phyloP scores from a whole-genome alignment of 30 jellyfish, hydroid and myxozoan genomes.

The Rhopilema esculentum region DNA sequence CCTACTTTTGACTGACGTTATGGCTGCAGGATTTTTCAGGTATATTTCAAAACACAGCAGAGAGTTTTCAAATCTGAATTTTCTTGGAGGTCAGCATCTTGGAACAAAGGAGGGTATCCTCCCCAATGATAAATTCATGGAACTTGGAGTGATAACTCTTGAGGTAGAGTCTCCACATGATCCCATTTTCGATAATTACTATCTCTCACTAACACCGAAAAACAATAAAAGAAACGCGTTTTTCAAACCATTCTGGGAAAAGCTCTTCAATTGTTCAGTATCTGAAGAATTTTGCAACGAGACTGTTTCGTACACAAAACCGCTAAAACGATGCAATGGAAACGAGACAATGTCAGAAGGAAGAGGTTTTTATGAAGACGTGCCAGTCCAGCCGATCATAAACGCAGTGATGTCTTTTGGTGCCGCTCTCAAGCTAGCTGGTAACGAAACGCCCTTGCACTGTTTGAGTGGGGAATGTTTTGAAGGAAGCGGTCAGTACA shows the following conservation, averaged over 20 bases:
- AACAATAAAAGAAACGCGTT: slow-evolving; percentile 57
- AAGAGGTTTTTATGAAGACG: slow-evolving; percentile 35
- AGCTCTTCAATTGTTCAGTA: slow-evolving; percentile 52
- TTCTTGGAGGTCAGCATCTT: slow-evolving; percentile 54
- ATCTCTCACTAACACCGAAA: slow-evolving; percentile 51
- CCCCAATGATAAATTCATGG: slow-evolving; percentile 29
- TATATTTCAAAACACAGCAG: slow-evolving; percentile 30
- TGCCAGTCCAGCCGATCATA: slow-evolving; percentile 81
- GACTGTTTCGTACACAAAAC: background rate
- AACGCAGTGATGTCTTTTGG: slow-evolving; percentile 47
- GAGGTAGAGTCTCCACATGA: slow-evolving; percentile 46
- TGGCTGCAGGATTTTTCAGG: slow-evolving; percentile 37
- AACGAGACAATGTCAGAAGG: slow-evolving; percentile 32
- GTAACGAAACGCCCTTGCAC: background rate
- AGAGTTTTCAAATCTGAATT: slow-evolving; percentile 29
- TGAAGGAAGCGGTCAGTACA: background rate
- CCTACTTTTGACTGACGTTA: slow-evolving; percentile 59
- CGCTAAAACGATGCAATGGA: slow-evolving; percentile 2
- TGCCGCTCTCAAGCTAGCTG: slow-evolving; percentile 8
- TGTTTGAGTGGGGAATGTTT: background rate
- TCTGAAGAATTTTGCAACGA: background rate
- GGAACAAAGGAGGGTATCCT: slow-evolving; percentile 58
- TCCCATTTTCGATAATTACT: slow-evolving; percentile 57
- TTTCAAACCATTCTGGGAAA: slow-evolving; percentile 75
- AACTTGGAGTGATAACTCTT: slow-evolving; percentile 55